Evolutionary conservation across 2,113 vertebrate species (phyloP).

Genomic region (Microtus ochrogaster): DNA sequence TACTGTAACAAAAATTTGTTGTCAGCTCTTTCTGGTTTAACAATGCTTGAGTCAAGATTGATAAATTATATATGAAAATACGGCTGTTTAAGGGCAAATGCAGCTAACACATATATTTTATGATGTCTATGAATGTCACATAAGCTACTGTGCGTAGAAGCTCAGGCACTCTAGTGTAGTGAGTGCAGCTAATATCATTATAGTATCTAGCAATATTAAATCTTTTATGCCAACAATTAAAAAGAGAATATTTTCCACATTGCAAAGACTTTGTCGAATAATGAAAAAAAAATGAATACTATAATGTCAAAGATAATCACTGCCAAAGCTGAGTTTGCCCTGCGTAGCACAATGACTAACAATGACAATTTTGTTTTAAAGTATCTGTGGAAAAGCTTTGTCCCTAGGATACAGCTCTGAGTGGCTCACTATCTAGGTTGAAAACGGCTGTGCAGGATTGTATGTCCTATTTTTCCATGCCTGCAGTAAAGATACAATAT

Average conservation of each 20-base stretch:
- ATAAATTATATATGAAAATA: constrained; percentile 68
- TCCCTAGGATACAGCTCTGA: constrained; percentile 83
- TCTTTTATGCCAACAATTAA: constrained; percentile 62
- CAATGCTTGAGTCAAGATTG: constrained; percentile 61
- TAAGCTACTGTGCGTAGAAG: not conserved
- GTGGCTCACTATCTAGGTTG: constrained; percentile 87
- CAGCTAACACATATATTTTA: constrained; percentile 39
- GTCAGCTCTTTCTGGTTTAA: constrained; percentile 85
- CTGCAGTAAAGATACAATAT: constrained; percentile 93
- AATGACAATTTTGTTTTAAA: constrained; percentile 78
- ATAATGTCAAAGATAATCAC: constrained; percentile 74
- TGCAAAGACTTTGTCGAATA: constrained; percentile 40
- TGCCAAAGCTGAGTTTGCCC: constrained; percentile 71
- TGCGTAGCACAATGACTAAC: constrained; percentile 73
- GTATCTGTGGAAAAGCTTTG: constrained; percentile 84
- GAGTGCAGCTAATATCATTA: not conserved
- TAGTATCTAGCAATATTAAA: constrained; percentile 21
- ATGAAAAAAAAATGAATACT: constrained; percentile 2
- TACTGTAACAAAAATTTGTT: constrained; percentile 82
- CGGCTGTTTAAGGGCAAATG: constrained; percentile 46
- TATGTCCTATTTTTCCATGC: constrained; percentile 89
- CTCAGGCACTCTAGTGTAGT: not conserved
- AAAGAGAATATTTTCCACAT: constrained; percentile 48
- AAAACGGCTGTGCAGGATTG: constrained; percentile 84
- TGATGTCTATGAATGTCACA: constrained; percentile 28